These are phyloP conservation scores for Hydra vulgaris DNA, from an alignment of 30 jellyfish, hydroid and myxozoan species.

Conservation along the genomic window DNA sequence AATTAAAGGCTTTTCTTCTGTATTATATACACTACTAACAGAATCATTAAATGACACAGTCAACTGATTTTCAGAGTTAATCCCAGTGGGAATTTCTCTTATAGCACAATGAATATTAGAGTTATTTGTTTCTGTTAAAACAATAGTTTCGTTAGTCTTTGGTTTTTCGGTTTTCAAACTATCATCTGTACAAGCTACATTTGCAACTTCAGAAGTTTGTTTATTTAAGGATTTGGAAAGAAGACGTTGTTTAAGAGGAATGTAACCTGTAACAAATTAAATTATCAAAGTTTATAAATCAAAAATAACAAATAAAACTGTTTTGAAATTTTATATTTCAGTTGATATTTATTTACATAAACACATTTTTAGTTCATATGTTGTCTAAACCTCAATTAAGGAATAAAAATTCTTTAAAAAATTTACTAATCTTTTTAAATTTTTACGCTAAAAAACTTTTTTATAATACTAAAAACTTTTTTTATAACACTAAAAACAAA, in stretches of 20 bases:
- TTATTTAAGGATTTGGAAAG: neutral
- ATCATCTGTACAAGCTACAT: neutral
- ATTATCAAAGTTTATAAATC: neutral
- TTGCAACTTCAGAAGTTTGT: neutral
- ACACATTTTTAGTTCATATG: no score
- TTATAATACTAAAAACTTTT: no score
- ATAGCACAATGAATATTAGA: neutral
- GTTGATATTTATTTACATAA: no score
- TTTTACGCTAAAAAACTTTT: no score
- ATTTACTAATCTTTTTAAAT: no score
- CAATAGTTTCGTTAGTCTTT: no score
- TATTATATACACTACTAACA: neutral
- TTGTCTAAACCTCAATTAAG: no score
- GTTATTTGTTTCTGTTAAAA: no score
- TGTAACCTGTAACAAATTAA: neutral
- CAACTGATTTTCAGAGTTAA: neutral
- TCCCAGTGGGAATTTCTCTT: neutral
- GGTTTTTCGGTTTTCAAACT: neutral
- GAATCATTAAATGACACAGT: neutral
- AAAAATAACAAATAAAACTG: neutral
- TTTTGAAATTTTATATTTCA: no score
- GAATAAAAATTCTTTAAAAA: no score
- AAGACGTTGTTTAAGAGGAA: constrained; percentile 13
- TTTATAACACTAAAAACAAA: no score
- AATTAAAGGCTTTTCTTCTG: neutral